Evolutionary conservation across 2,797 vertebrate genomes (phyloP).

Genomic region (Knipowitschia caucasica): DNA sequence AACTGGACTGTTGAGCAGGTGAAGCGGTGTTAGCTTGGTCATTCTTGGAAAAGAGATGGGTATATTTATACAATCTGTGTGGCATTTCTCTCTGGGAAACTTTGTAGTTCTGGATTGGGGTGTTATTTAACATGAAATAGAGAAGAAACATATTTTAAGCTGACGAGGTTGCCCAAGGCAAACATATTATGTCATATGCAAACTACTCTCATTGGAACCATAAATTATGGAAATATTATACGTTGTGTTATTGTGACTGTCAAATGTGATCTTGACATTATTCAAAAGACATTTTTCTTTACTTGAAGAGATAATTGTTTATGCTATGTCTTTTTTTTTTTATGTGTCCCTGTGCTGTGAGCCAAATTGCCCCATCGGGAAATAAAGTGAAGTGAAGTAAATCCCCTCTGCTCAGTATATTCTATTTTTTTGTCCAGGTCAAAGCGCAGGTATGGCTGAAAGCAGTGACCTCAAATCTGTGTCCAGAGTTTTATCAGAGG

Average conservation of each 20-base stretch:
- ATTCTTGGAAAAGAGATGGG: no score
- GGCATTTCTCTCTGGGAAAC: no score
- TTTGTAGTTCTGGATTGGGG: no score
- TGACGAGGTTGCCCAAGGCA: not conserved
- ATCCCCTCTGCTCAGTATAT: not conserved
- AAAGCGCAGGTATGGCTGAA: constrained; percentile 94
- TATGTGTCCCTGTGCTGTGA: no score
- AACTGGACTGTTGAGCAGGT: constrained; percentile 93
- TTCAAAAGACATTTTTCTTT: no score
- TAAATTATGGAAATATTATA: not conserved
- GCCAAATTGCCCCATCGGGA: no score
- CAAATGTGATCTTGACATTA: not conserved
- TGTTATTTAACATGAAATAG: no score
- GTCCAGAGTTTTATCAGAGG: constrained; percentile 87
- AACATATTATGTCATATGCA: constrained; percentile 5
- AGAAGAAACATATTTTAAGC: not conserved
- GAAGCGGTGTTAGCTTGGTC: not conserved
- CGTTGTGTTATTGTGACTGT: not conserved
- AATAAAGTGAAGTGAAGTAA: no score
- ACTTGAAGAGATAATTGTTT: no score
- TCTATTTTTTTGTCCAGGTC: constrained; percentile 59
- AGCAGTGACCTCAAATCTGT: constrained; percentile 83
- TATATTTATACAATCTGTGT: no score
- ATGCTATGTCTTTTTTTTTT: no score
- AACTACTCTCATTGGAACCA: not conserved